Evolutionary conservation across 2,888 invertebrate genomes (phyloP).

Genomic region (Megastigmus dorsalis): DNA sequence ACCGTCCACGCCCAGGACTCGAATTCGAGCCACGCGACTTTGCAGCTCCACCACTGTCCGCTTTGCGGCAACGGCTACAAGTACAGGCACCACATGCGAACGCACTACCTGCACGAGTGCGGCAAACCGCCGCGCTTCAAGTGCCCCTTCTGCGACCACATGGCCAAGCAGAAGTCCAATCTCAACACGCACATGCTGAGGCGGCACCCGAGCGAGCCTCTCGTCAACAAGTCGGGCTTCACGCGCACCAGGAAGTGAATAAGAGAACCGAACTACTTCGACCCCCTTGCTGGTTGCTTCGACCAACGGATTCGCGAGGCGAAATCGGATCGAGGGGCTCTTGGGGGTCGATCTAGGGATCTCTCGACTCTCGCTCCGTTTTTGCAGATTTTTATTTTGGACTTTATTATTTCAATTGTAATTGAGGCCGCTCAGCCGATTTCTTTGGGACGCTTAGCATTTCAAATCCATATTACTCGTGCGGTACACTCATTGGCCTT

Average conservation of each 20-base stretch:
- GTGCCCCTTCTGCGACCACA: conserved; percentile 35
- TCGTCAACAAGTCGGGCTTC: conserved; percentile 8
- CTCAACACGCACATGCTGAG: conserved; percentile 27
- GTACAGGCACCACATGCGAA: conserved; percentile 36
- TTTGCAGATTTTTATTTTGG: too few relatives aligned
- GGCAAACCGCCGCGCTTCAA: conserved; percentile 40
- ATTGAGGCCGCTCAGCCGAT: too few relatives aligned
- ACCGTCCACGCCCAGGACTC: neutral
- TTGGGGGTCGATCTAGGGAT: too few relatives aligned
- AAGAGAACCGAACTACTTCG: too few relatives aligned
- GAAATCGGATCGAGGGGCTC: too few relatives aligned
- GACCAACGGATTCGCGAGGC: too few relatives aligned
- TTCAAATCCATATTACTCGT: too few relatives aligned
- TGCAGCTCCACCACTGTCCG: conserved; percentile 14
- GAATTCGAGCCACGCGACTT: neutral
- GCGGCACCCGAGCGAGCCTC: conserved; percentile 14
- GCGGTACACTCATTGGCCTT: too few relatives aligned
- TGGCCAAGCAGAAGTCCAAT: conserved; percentile 41
- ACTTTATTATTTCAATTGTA: too few relatives aligned
- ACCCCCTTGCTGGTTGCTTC: too few relatives aligned
- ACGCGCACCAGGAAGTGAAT: conserved; percentile 7
- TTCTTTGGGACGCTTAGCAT: too few relatives aligned
- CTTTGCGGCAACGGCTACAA: conserved; percentile 34
- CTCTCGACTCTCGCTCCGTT: too few relatives aligned
- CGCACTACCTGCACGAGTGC: conserved; percentile 41